phyloP scores from a whole-genome alignment of 2,113 vertebrate species.

The Heptranchias perlo region DNA sequence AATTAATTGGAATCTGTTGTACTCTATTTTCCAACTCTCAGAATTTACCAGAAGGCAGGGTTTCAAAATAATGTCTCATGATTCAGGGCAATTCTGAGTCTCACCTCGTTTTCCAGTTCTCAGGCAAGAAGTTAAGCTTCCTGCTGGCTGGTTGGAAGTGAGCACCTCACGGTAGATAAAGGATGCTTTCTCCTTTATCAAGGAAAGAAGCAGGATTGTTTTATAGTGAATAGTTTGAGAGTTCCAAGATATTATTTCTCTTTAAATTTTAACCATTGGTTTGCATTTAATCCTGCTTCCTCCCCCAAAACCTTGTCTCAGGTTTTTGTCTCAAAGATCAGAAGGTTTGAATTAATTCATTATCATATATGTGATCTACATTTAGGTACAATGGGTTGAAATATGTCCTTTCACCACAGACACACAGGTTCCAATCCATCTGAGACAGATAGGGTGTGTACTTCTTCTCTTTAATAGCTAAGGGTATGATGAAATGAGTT shows the following conservation, averaged over 20 bases:
- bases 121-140: not conserved
- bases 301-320: no score
- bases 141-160: not conserved
- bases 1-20: constrained; percentile 14
- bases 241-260: not conserved
- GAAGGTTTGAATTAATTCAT: not conserved
- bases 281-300: no score
- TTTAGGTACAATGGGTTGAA: no score
- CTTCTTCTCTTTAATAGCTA: not conserved
- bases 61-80: not conserved
- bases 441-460: not conserved
- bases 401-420: not conserved
- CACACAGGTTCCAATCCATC: not conserved
- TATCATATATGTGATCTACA: not conserved
- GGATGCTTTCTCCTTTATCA: not conserved
- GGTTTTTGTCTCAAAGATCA: not conserved
- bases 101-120: not conserved
- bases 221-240: not conserved
- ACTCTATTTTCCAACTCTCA: not conserved
- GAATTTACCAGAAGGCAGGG: not conserved
- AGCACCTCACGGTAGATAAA: not conserved
- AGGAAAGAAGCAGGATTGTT: not conserved
- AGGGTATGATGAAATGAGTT: not conserved
- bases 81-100: not conserved
- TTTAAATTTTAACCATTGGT: not conserved